phyloP scores from a whole-genome alignment of 2,797 vertebrate species.

The Galago senegalensis region DNA sequence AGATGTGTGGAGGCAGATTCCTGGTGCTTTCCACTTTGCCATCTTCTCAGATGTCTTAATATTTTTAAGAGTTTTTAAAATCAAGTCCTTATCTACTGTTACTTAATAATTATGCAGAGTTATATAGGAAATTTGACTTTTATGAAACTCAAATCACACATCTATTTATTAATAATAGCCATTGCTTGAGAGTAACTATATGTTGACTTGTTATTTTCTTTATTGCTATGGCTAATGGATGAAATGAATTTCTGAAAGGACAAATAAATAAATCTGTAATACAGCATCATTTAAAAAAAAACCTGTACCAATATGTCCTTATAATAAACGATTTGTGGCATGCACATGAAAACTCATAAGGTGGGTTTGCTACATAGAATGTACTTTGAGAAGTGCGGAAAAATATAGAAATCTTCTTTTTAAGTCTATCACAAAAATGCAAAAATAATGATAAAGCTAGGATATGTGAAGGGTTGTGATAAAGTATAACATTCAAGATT shows the following conservation, averaged over 20 bases:
- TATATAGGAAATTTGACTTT: neutral
- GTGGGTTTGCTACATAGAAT: neutral
- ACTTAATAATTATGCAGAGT: neutral
- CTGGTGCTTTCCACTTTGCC: neutral
- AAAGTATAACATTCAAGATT: neutral
- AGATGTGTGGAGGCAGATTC: neutral
- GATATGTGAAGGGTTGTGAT: neutral
- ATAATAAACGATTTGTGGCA: neutral
- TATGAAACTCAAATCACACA: neutral
- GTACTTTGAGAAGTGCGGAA: neutral
- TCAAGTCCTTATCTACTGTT: neutral
- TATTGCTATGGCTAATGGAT: neutral
- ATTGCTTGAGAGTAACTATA: neutral
- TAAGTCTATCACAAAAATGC: neutral
- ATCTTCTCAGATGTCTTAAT: neutral
- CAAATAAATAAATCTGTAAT: neutral
- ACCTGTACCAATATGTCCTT: neutral
- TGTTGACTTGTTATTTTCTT: neutral
- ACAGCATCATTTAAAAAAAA: neutral
- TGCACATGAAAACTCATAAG: neutral
- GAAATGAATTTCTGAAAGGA: neutral
- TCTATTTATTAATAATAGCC: conserved; percentile 26
- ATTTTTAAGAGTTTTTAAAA: conserved; percentile 39
- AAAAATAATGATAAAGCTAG: neutral
- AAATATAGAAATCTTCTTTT: conserved; percentile 1